Evolutionary conservation across 2,888 invertebrate genomes (phyloP), one percentile per base, ranked within the genome.

Genomic region (Alloplasta piceator): DNA sequence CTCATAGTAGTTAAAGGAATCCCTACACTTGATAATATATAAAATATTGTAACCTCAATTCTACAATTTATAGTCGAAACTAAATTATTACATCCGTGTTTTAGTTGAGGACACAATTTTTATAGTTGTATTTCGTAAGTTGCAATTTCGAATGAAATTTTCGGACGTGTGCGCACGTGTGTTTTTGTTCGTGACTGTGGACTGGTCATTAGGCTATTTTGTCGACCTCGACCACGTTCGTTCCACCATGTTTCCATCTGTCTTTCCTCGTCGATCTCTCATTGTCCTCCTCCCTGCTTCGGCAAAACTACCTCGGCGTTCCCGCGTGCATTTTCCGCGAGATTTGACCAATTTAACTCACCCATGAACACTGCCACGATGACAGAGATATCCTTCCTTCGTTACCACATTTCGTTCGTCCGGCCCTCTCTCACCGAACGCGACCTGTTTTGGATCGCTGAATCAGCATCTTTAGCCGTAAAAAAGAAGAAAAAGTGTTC

Each of bases 201-300:
- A 64, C 63, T 76, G 84, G 82, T 89, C 87, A 86, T 88, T 88
- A 88, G 85, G 83, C 84, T 84, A 86, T 83, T 88, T 86, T 86
- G 88, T 87, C 86, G 82, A 83, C 78, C 84, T 83, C 74, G 78
- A 82, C 82, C 79, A 72, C 83, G 78, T 74, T 75, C 67, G 75
- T 83, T 73, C 78, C 72, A 60, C 68, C 73, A 72, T 55, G 67
- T 61, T 74, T 82, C 71, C 68, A 71, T 67, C 77, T 50, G 64
- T 52, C 64, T 48, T 26, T 26, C 55, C 66, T 67, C 41, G 56
- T 50, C 41, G 56, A 56, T 55, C 58, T 63, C 71, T 61, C 80
- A 36, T 10, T 43, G 39, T 50, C 58, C 56, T 48, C 64, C 48
- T 58, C 26, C 55, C 80, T 71, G 74, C 52, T 52, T 43, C 50